Base-by-base conservation (phyloP, 2,113 vertebrate species). In the Opisthocomus hoazin region DNA sequence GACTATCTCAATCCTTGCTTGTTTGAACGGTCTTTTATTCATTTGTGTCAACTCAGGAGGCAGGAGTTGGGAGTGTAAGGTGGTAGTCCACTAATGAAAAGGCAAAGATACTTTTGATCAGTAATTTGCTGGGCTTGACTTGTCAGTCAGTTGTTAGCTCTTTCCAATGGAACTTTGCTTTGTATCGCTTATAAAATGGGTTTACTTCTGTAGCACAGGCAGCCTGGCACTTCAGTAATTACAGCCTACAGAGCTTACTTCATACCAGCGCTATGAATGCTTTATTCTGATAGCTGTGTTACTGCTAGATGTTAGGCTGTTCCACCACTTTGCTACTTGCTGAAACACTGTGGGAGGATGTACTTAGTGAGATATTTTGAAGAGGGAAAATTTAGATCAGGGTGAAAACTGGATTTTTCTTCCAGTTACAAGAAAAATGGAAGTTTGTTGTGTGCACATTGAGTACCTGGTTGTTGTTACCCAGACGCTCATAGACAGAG, bases 341-440 rank as follows among this genome's bases (percentile, higher is more conserved):
- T 93, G 92, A 90, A 96, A 92, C 88, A 89, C 76, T 84, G 93
- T 97, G 88, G 94, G 92, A 94, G 92, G 93, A 93, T 96, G 66
- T 92, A 92, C 66, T 95, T 80, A 65, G 37, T 39, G 43, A 88
- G 85, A 39, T 90, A 84, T 93, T 97, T 96, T 86, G 73, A 96
- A 95, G 86, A 87, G 60, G 24, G 12, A 96, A 85, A 87, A 82
- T 81, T 92, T 93, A 90, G 85, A 93, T 86, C 61, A 73, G 75
- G n/a, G 45, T 89, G 81, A 87, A 95, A 91, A 96, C 53, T 37
- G 32, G 21, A 41, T 68, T 87, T 85, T 94, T 91, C 39, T 81
- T 86, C 20, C 41, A 81, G 22, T 74, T 82, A 60, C 30, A 81
- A 89, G 65, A 85, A 91, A 80, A 90, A 84, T 32, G 0, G 43